Conservation (phyloP, 2,888 invertebrate genomes). For the Odontocerum albicorne region DNA sequence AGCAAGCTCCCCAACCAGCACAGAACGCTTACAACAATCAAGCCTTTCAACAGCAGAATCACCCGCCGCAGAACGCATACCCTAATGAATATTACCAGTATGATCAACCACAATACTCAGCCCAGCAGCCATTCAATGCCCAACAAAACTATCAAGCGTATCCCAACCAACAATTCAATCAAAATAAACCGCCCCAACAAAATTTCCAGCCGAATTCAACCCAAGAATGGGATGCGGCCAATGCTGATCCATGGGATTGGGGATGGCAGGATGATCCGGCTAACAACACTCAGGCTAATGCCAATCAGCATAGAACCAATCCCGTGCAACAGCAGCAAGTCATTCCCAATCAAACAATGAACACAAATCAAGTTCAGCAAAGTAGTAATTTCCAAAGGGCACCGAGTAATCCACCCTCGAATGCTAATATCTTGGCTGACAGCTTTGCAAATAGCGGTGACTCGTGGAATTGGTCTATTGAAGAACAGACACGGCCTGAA, state of each 20-base stretch:
- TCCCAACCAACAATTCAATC: conserved; percentile 41
- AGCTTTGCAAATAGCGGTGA: conserved; percentile 59
- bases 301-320: conserved; percentile 38
- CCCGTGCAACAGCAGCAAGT: neutral
- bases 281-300: conserved; percentile 33
- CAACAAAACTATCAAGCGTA: conserved; percentile 20
- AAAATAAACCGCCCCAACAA: conserved; percentile 37
- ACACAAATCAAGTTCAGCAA: neutral
- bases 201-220: conserved; percentile 38
- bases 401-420: conserved; percentile 40
- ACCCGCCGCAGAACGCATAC: conserved; percentile 41
- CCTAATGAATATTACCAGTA: conserved; percentile 20
- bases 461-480: conserved; percentile 65
- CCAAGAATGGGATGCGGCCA: conserved; percentile 33
- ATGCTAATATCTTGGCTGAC: conserved; percentile 58
- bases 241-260: conserved; percentile 39
- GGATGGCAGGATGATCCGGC: conserved; percentile 41
- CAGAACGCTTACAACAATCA: conserved; percentile 18
- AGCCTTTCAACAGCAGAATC: conserved; percentile 43
- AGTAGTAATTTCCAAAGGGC: neutral
- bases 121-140: conserved; percentile 45
- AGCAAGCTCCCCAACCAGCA: conserved; percentile 47
- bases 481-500: conserved; percentile 37
- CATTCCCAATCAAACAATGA: neutral
- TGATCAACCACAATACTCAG: conserved; percentile 46